Evolutionary conservation across 1,140 invertebrate genomes (phyloP), one percentile per base, ranked within the genome.

Genomic region (Scylla paramamosain): DNA sequence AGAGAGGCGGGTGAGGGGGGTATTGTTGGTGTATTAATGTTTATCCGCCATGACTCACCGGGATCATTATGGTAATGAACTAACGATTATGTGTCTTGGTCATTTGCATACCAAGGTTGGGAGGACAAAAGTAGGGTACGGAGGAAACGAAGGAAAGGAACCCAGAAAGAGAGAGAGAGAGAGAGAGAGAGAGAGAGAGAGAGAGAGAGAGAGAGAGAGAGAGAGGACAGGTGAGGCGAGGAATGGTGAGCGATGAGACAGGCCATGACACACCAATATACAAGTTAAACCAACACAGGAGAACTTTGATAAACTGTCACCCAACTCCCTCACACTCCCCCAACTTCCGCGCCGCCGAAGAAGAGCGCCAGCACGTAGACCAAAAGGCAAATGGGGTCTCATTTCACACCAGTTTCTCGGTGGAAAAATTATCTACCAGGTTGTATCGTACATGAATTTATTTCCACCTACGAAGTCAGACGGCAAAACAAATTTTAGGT

Each of bases 231-330:
- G 67, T 77, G 67, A 77, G 67, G 67, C 67, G 67, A 77, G 67
- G 67, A 77, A 77, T 77, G 67, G 67, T 77, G 67, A 77, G n/a
- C 67, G 67, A 77, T 77, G 67, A 77, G 67, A 77, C 67, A 77
- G 25, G 20, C 20, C 67, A 20, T 16, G 67, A 77, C 67, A 77
- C 67, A 77, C 67, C 25, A 77, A 77, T 77, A 77, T 77, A 77
- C 67, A 77, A 77, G 67, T 77, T 77, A n/a, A 77, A 77, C 67
- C 67, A 77, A 8, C 67, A n/a, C 67, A n/a, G 4, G n/a, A 20
- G n/a, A 77, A 77, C 67, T 77, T 77, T 77, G 67, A 77, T 77
- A 25, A 77, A 77, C 20, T 77, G 67, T 77, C 67, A 77, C 67
- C 67, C 67, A 77, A 77, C 67, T 77, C 67, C 67, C 20, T n/a